A percentile compares a stretch with the other conserved stretches of the same genome.
Evolutionary conservation across 2,113 vertebrate species (phyloP).

Genomic region (Mesembrinibis cayennensis): DNA sequence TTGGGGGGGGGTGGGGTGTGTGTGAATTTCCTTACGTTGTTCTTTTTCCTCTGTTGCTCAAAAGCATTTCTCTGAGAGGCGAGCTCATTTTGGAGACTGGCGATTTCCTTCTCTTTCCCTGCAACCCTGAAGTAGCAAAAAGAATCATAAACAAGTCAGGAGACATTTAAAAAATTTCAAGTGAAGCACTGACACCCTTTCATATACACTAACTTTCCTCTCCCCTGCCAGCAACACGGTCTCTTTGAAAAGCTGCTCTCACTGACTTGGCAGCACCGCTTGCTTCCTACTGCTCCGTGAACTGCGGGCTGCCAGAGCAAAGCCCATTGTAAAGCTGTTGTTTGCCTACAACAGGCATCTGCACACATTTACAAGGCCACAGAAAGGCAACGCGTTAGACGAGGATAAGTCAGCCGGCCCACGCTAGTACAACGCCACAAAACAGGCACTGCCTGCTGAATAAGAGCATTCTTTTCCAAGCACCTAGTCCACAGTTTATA

Average conservation of each 20-base stretch:
- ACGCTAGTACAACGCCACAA: background rate
- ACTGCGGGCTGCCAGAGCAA: background rate
- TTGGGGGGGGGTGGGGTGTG: too few relatives aligned
- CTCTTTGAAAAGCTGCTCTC: constrained; percentile 10
- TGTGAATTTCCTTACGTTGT: constrained; percentile 89
- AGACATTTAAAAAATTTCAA: background rate
- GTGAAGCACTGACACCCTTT: background rate
- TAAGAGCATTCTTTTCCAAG: background rate
- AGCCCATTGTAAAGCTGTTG: constrained; percentile 30
- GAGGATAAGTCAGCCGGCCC: constrained; percentile 11
- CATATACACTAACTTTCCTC: background rate
- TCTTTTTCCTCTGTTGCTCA: constrained; percentile 95
- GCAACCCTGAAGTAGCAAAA: constrained; percentile 80
- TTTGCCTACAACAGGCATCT: constrained; percentile 36
- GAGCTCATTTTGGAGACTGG: constrained; percentile 79
- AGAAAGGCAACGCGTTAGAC: background rate
- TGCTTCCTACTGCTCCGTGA: constrained; percentile 10
- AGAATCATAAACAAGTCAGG: background rate
- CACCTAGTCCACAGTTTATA: background rate
- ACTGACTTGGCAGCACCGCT: background rate
- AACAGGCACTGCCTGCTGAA: background rate
- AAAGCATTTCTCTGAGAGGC: constrained; percentile 82
- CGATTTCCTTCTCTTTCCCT: constrained; percentile 83
- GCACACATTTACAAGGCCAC: constrained; percentile 2
- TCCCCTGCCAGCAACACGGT: background rate